Evolutionary conservation across 92 coral and sea anemone species (phyloP).

Genomic region (Hydrozoanthus gracilis): DNA sequence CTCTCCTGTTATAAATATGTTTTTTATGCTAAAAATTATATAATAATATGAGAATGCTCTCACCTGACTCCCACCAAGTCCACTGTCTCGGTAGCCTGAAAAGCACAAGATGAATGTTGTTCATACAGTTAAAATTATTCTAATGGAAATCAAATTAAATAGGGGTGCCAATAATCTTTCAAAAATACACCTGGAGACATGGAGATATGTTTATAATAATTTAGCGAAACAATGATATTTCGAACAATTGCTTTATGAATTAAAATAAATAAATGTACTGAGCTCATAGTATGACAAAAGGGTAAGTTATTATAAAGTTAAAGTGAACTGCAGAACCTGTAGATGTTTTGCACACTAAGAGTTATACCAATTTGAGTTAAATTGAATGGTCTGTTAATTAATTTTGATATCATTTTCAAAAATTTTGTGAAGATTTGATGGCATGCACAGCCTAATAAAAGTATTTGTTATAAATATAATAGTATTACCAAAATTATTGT

Average conservation of each 20-base stretch:
- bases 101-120: conserved; percentile 53
- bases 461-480: no score
- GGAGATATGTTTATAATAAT: no score
- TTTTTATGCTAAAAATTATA: background rate
- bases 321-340: background rate
- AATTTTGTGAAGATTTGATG: no score
- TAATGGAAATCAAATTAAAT: background rate
- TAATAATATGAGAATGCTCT: background rate
- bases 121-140: conserved; percentile 34
- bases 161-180: no score
- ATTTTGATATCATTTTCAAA: background rate
- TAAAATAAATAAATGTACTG: background rate
- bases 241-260: background rate
- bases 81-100: conserved; percentile 83
- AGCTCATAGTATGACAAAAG: background rate
- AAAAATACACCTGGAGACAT: no score
- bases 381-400: background rate
- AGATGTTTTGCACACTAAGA: background rate
- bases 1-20: no score
- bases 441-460: no score
- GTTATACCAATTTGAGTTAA: background rate
- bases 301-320: background rate
- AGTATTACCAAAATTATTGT: no score
- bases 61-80: conserved; percentile 82
- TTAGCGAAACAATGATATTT: no score